Evolutionary conservation across 2,113 vertebrate genomes (phyloP), one percentile per base, ranked within the genome.

Genomic region (Rhombomys opimus): DNA sequence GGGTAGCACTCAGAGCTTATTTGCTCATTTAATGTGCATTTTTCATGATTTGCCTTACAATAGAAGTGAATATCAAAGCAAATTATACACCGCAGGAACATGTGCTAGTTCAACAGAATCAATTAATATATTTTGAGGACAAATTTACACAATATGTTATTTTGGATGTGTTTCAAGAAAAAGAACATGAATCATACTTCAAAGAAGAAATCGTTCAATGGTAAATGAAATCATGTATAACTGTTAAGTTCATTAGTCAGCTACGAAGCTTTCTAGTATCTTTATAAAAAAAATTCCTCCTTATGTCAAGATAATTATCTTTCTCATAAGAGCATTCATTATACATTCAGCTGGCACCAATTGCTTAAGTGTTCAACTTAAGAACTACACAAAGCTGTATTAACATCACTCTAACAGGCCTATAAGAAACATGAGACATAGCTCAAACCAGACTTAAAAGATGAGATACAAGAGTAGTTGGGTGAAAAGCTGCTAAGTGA

Each of bases 91-190:
- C 86, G 96, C 59, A 68, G 57, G 61, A 95, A 98, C 96, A 96
- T 94, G 91, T 81, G 87, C 72, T 95, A 92, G 75, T 52, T 97
- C 9, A 88, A 93, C 73, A 77, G 76, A 98, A 95, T 54, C 94
- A 96, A 96, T 89, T 76, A 95, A 68, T 95, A 95, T 72, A 96
- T 78, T 95, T 46, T 73, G 89, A 54, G 17, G 38, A 96, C 57
- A 80, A 97, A 97, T 76, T 94, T 96, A 94, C 88, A 96, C 87
- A 97, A 27, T 96, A 93, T 94, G 80, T 70, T 96, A 95, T 94
- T 96, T 85, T 89, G 78, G 70, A 95, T 97, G 30, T 97, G 77
- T 94, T 95, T 95, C 93, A 98, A 98, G 91, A 97, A 97, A 98
- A 97, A 95, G 38, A 54, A 97, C 92, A 91, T 94, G n/a, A 91